Evolutionary conservation across 2,113 vertebrate species (phyloP).

Genomic region (Glaucidium brasilianum): DNA sequence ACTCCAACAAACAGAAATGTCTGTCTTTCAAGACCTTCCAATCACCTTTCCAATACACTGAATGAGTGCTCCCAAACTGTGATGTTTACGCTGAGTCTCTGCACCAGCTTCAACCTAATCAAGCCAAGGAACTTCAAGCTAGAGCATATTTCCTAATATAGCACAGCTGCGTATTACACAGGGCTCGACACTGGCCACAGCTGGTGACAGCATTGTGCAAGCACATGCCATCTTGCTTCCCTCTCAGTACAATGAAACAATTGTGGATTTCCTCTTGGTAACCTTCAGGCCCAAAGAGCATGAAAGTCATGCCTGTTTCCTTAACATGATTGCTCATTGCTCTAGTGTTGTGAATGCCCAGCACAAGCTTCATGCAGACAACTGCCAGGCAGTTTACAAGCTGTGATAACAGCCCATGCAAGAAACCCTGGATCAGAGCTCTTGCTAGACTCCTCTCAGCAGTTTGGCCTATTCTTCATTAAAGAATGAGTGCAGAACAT

Average conservation of each 20-base stretch:
- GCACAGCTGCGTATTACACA: accelerated
- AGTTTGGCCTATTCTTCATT: neutral
- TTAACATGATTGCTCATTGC: neutral
- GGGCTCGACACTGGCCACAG: accelerated
- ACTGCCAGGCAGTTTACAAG: neutral
- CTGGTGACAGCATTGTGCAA: neutral
- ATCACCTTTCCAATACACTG: neutral
- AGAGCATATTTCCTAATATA: neutral
- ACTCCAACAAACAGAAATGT: neutral
- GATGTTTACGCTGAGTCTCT: neutral
- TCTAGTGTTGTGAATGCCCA: neutral
- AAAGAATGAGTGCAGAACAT: neutral
- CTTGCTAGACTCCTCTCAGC: neutral
- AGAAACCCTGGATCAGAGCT: neutral
- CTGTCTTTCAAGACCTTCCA: neutral
- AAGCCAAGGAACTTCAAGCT: neutral
- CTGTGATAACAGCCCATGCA: neutral
- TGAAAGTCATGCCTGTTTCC: neutral
- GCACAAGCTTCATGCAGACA: neutral
- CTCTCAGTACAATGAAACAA: neutral
- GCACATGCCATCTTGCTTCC: neutral
- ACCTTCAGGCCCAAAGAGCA: neutral
- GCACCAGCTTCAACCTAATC: neutral
- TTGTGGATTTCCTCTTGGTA: neutral
- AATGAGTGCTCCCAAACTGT: neutral